These are phyloP conservation scores for Dimorphilus gyrociliatus DNA, from an alignment of 2,888 invertebrate species.

Conservation along the genomic window DNA sequence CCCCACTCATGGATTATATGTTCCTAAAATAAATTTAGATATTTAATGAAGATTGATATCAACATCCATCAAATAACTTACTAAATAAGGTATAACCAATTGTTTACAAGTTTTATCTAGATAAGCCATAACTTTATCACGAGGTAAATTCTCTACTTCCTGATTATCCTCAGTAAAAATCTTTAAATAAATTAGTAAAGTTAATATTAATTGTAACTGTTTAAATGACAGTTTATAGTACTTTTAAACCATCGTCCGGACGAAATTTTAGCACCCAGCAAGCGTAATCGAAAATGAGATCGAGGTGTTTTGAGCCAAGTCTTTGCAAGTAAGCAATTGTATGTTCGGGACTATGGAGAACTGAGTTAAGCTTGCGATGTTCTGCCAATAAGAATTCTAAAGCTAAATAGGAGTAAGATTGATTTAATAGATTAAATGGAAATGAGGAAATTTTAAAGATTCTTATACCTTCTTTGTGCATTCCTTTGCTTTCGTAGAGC, in stretches of 20 bases:
- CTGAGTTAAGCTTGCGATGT: conserved; percentile 52
- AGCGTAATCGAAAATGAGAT: conserved; percentile 79
- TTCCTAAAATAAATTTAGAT: conserved; percentile 45
- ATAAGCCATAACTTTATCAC: conserved; percentile 73
- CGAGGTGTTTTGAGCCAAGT: conserved; percentile 60
- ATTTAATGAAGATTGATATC: background rate
- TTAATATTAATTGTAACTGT: no score
- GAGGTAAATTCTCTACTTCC: conserved; percentile 73
- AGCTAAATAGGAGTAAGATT: conserved; percentile 44
- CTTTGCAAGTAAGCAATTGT: conserved; percentile 81
- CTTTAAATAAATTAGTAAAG: no score
- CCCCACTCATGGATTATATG: conserved; percentile 79
- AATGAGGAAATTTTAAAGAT: no score
- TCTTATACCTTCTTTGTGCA: conserved; percentile 63
- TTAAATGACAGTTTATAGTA: no score
- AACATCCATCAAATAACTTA: conserved; percentile 21
- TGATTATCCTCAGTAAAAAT: conserved; percentile 67
- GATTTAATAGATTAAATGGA: no score
- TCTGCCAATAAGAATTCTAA: conserved; percentile 63
- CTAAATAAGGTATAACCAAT: conserved; percentile 72
- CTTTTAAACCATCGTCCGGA: conserved; percentile 69
- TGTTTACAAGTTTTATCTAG: conserved; percentile 61
- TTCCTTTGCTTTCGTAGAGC: conserved; percentile 79
- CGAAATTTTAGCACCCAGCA: conserved; percentile 73
- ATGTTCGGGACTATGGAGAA: conserved; percentile 58